Evolutionary conservation across 2,888 invertebrate genomes (phyloP).

Genomic region (Rhaphigaster nebulosa): DNA sequence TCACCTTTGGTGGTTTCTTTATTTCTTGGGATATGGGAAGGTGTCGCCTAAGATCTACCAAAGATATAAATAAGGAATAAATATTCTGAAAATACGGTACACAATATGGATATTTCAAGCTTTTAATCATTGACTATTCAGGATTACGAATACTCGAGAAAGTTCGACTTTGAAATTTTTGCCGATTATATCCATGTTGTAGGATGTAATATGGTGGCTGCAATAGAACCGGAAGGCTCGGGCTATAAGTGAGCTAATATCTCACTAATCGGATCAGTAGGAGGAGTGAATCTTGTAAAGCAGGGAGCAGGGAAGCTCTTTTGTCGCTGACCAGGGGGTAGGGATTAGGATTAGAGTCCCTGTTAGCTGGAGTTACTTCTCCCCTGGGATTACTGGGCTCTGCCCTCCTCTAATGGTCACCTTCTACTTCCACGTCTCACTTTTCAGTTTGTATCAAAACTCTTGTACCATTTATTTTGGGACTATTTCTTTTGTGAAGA

Average conservation of each 20-base stretch:
- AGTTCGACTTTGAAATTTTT: not conserved
- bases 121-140: too few species aligned
- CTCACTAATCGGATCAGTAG: not conserved
- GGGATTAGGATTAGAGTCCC: conserved; percentile 56
- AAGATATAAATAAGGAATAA: too few species aligned
- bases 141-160: not conserved
- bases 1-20: too few species aligned
- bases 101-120: too few species aligned
- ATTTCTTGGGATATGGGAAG: too few species aligned
- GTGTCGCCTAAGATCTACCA: too few species aligned
- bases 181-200: not conserved
- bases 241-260: conserved; percentile 4
- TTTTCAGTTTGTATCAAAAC: conserved; percentile 15
- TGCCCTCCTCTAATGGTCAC: conserved; percentile 34
- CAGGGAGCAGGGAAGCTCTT: not conserved
- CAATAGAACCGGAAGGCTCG: not conserved
- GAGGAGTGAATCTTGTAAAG: conserved; percentile 35
- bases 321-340: conserved; percentile 49
- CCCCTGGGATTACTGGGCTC: conserved; percentile 7
- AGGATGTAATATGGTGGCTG: not conserved
- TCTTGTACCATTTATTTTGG: not conserved
- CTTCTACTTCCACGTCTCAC: not conserved
- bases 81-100: too few species aligned
- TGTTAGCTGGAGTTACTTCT: conserved; percentile 50
- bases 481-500: not conserved